phyloP scores from a whole-genome alignment of 2,888 invertebrate species.

The Schrankia costaestrigalis region DNA sequence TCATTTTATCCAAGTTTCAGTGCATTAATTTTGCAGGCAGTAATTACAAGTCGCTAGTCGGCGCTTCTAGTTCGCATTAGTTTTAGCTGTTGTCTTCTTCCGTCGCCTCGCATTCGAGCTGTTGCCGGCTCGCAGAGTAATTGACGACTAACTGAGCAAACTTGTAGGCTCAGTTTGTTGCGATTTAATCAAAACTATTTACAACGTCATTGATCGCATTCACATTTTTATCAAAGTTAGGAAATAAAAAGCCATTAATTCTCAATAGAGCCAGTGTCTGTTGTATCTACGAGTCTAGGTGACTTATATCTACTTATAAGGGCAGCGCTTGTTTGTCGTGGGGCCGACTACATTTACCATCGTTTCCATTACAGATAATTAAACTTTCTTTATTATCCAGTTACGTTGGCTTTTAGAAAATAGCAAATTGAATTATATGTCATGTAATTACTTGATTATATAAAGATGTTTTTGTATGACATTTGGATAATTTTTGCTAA shows the following conservation, averaged over 20 bases:
- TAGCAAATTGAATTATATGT: conserved; percentile 32
- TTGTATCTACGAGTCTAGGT: conserved; percentile 12
- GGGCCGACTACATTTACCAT: conserved; percentile 23
- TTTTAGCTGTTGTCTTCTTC: conserved; percentile 66
- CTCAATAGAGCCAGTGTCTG: conserved; percentile 13
- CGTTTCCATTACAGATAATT: conserved; percentile 30
- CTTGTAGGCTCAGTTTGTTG: conserved; percentile 63
- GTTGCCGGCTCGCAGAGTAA: conserved; percentile 56
- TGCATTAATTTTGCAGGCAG: conserved; percentile 78
- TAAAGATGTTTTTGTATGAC: conserved; percentile 16
- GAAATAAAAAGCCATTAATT: conserved; percentile 19
- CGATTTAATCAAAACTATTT: conserved; percentile 61
- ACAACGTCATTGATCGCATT: conserved; percentile 15
- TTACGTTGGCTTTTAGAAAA: conserved; percentile 29
- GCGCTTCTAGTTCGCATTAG: conserved; percentile 70
- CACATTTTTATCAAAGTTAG: conserved; percentile 15
- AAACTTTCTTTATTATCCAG: conserved; percentile 32
- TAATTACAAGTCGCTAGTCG: conserved; percentile 76
- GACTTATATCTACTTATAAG: conserved; percentile 25
- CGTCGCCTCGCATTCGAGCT: conserved; percentile 53
- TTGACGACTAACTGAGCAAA: conserved; percentile 61
- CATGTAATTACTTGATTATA: conserved; percentile 27
- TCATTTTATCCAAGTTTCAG: conserved; percentile 75
- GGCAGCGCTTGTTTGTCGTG: conserved; percentile 20
- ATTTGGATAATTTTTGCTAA: too few species aligned